These are phyloP conservation scores for Beroe ovata DNA, from an alignment of 37 sponge, comb jelly and placozoan species.

Conservation along the genomic window DNA sequence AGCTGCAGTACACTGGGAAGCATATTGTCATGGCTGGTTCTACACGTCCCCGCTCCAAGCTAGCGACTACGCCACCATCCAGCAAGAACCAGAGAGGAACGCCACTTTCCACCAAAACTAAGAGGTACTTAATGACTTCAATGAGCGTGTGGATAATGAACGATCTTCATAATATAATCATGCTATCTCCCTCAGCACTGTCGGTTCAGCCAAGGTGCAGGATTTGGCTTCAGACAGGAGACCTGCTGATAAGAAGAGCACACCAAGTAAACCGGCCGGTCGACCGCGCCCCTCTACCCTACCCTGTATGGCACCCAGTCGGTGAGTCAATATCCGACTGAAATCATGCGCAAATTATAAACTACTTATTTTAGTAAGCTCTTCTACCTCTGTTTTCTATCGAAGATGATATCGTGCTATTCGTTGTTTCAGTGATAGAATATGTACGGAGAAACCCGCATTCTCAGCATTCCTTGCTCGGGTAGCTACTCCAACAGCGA, in stretches of 20 bases:
- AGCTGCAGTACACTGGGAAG: constrained; percentile 25
- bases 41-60: background rate
- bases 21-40: constrained; percentile 12
- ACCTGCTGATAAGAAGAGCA: background rate
- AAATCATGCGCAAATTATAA: too few species aligned
- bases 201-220: too few species aligned
- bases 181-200: too few species aligned
- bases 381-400: too few species aligned
- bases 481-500: background rate
- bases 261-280: background rate
- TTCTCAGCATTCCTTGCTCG: background rate
- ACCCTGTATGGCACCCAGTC: constrained; percentile 19
- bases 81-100: background rate
- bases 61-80: background rate
- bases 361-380: too few species aligned
- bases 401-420: too few species aligned
- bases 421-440: background rate
- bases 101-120: background rate
- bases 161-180: too few species aligned
- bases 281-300: background rate
- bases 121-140: too few species aligned
- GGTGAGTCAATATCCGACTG: too few species aligned
- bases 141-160: too few species aligned
- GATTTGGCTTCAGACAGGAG: background rate
- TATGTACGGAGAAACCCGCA: background rate